These are phyloP conservation scores for Hypselothyrea guttata DNA, from an alignment of 2,888 invertebrate species.

Conservation along the genomic window DNA sequence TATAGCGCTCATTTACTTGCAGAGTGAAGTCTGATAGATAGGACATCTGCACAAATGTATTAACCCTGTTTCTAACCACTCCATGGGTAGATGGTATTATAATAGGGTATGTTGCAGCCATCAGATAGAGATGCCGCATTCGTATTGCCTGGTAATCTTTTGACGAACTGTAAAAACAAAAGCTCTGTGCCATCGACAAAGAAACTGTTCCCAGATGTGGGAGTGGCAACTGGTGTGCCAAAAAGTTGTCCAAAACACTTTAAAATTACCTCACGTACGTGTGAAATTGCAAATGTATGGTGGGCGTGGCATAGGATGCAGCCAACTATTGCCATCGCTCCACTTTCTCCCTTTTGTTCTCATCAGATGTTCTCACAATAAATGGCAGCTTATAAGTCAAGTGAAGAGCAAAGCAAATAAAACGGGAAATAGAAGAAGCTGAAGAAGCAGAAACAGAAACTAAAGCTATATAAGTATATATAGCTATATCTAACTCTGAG, in stretches of 20 bases:
- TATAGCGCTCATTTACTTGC: no score
- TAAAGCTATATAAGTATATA: constrained; percentile 28
- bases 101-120: no score
- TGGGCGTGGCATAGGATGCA: constrained; percentile 60
- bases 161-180: constrained; percentile 30
- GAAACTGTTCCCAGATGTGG: constrained; percentile 16
- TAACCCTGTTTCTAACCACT: no score
- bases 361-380: constrained; percentile 45
- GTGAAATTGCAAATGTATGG: constrained; percentile 73
- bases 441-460: constrained; percentile 40
- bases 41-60: no score
- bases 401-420: constrained; percentile 65
- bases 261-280: constrained; percentile 78
- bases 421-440: constrained; percentile 36
- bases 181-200: constrained; percentile 10
- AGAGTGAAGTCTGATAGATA: no score
- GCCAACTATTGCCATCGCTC: constrained; percentile 6
- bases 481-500: no score
- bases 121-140: no score
- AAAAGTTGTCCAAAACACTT: constrained; percentile 70
- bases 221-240: constrained; percentile 37
- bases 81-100: no score
- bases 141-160: background rate
- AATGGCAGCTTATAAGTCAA: constrained; percentile 76
- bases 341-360: background rate